Evolutionary conservation across 2,113 vertebrate species (phyloP).

Genomic region (Paracyprichromis sp.): DNA sequence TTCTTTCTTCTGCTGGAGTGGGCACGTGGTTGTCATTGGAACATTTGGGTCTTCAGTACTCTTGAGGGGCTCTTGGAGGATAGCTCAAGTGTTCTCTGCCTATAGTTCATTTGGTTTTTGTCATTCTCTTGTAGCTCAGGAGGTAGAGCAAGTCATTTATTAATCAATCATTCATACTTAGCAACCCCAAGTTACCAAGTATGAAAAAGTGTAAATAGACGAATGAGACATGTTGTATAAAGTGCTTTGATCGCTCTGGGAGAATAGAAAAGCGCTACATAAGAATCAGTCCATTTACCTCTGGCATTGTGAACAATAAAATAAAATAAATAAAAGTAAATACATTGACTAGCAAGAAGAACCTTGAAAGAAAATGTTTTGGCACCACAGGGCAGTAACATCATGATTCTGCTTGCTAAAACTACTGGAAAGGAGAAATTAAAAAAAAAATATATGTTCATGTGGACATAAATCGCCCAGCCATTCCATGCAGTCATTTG

Average conservation of each 20-base stretch:
- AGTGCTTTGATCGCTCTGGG: background rate
- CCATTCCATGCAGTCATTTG: background rate
- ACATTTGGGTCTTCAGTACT: background rate
- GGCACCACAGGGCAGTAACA: background rate
- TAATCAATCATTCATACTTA: background rate
- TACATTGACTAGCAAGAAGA: background rate
- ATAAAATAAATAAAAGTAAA: background rate
- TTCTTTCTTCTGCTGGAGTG: background rate
- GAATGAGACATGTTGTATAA: background rate
- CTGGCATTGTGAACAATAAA: background rate
- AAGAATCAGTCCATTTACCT: background rate
- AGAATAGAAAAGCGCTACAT: background rate
- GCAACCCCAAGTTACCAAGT: too few relatives aligned
- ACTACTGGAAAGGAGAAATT: background rate
- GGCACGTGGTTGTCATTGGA: background rate
- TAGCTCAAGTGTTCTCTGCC: background rate
- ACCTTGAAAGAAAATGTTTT: background rate
- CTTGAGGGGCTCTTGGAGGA: background rate
- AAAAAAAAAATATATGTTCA: rapidly evolving
- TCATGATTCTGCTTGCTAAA: background rate
- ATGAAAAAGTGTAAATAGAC: background rate
- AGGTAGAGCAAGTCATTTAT: rapidly evolving
- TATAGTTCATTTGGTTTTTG: background rate
- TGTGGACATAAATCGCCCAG: background rate
- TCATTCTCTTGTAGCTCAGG: background rate